These are phyloP conservation scores for Pantherophis alleghaniensis DNA, from an alignment of 2,797 vertebrate genomes.

Conservation along the genomic window DNA sequence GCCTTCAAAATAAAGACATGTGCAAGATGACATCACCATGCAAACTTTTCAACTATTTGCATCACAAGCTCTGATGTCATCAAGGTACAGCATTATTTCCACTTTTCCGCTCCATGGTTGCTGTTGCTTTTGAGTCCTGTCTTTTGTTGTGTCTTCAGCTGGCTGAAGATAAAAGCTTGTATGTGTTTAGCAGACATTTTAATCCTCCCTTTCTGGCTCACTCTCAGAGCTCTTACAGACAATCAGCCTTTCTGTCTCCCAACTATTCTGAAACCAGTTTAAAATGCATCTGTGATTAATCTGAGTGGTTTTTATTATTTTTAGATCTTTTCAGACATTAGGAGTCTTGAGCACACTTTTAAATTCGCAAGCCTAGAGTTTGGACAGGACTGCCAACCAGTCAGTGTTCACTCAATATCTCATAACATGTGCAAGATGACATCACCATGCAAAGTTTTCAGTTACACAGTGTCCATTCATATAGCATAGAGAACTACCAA, in stretches of 20 bases:
- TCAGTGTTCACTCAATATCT: background rate
- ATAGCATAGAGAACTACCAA: background rate
- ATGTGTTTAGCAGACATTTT: constrained; percentile 65
- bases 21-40: background rate
- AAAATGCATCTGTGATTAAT: background rate
- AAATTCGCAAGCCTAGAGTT: background rate
- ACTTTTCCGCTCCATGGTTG: background rate
- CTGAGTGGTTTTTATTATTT: background rate
- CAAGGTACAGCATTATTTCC: background rate
- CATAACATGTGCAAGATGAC: no score
- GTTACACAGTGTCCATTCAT: background rate
- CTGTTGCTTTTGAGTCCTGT: constrained; percentile 32
- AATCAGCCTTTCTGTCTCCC: background rate
- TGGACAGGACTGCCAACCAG: background rate
- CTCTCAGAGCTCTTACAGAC: background rate
- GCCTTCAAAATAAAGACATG: background rate
- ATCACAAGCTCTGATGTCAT: background rate
- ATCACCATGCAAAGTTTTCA: no score
- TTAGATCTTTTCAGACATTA: background rate
- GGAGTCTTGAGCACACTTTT: background rate
- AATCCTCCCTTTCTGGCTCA: constrained; percentile 51
- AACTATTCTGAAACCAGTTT: background rate
- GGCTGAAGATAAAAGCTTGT: constrained; percentile 69
- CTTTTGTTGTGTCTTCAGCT: constrained; percentile 70
- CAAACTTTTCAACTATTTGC: background rate